A percentile compares a stretch with the other conserved stretches of the same genome.
phyloP scores from a whole-genome alignment of 2,113 vertebrate species.

The Jaculus jaculus region DNA sequence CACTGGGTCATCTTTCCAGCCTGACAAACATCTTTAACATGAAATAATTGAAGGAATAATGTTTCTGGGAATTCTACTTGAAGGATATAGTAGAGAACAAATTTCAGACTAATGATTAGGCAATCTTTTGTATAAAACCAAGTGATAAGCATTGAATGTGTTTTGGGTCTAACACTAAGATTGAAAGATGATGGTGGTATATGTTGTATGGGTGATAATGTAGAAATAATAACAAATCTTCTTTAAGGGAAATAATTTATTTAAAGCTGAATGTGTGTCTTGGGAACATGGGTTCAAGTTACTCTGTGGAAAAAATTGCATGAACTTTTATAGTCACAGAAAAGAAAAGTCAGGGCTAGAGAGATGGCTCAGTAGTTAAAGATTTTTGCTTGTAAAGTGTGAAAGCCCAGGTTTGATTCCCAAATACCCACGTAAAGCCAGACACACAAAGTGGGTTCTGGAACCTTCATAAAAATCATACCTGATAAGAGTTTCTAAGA shows the following conservation, averaged over 20 bases:
- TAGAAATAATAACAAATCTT: background rate
- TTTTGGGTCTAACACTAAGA: background rate
- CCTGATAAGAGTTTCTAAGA: background rate
- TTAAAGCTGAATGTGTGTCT: background rate
- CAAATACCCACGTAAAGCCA: no score
- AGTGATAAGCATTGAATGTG: background rate
- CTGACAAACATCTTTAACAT: background rate
- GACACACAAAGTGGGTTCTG: no score
- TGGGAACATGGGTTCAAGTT: background rate
- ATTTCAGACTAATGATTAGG: background rate
- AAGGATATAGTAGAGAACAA: slow-evolving; percentile 18
- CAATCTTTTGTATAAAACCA: background rate
- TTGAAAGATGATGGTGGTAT: slow-evolving; percentile 38
- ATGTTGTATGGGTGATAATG: background rate
- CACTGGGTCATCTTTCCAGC: background rate
- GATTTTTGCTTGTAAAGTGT: no score
- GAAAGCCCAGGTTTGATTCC: no score
- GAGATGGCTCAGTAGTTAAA: no score
- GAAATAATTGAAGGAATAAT: background rate
- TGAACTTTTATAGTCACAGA: background rate
- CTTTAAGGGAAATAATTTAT: background rate
- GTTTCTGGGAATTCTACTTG: background rate
- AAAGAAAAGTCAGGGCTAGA: no score
- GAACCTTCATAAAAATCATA: background rate
- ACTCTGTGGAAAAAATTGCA: background rate